Evolutionary conservation across 2,888 invertebrate genomes (phyloP).

Genomic region (Phyto melanocephala): DNA sequence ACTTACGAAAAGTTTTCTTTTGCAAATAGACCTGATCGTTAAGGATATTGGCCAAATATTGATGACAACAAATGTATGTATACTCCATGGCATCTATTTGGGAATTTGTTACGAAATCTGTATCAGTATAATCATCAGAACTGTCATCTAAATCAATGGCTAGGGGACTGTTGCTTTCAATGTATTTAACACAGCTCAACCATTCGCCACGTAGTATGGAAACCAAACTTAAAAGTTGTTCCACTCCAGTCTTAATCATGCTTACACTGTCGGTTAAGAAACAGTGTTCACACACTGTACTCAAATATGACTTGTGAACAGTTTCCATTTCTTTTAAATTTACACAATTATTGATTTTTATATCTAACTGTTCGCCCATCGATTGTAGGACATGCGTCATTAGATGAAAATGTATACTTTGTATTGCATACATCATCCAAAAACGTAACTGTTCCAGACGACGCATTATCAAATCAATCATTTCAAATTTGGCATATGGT

Average conservation of each 20-base stretch:
- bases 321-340: constrained; percentile 74
- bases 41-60: constrained; percentile 73
- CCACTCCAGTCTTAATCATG: constrained; percentile 71
- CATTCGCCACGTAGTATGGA: constrained; percentile 76
- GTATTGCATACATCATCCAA: constrained; percentile 81
- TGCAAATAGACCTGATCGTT: constrained; percentile 73
- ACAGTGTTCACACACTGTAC: constrained; percentile 73
- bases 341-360: constrained; percentile 70
- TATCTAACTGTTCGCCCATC: constrained; percentile 73
- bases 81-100: constrained; percentile 75
- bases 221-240: constrained; percentile 75
- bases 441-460: constrained; percentile 80
- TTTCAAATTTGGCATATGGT: constrained; percentile 71
- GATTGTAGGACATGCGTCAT: constrained; percentile 79
- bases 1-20: constrained; percentile 72
- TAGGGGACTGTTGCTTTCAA: constrained; percentile 67
- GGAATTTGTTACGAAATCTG: constrained; percentile 69
- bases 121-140: constrained; percentile 50
- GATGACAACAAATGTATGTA: constrained; percentile 77
- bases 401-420: constrained; percentile 80
- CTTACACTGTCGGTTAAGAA: constrained; percentile 70
- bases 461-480: constrained; percentile 75
- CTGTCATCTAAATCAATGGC: constrained; percentile 63
- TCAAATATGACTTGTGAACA: constrained; percentile 76
- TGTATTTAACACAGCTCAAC: constrained; percentile 70